Evolutionary conservation across 2,113 vertebrate species (phyloP).

Genomic region (Bufo bufo): DNA sequence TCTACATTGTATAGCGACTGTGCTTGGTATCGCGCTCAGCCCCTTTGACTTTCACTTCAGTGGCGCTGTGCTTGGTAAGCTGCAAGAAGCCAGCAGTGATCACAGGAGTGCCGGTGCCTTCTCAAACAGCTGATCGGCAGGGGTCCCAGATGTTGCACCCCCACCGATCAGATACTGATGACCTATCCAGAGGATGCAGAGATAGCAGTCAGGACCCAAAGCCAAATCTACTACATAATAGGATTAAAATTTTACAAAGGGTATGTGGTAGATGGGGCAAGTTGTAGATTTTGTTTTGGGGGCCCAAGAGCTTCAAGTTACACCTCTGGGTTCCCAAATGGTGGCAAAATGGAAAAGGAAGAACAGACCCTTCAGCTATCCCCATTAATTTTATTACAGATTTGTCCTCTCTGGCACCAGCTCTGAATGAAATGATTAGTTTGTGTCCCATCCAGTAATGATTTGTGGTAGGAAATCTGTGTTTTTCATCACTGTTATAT

Average conservation of each 20-base stretch:
- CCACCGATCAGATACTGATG: no score
- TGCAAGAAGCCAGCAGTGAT: no score
- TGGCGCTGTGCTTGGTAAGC: no score
- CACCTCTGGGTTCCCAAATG: neutral
- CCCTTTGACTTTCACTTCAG: no score
- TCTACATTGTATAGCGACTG: no score
- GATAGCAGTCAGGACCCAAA: no score
- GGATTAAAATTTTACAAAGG: neutral
- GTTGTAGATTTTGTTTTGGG: neutral
- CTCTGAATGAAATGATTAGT: neutral
- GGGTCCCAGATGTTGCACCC: no score
- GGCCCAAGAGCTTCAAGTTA: neutral
- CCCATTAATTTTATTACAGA: neutral
- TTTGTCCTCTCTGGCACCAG: neutral
- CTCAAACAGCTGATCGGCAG: no score
- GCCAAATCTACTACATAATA: no score
- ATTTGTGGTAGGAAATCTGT: conserved; percentile 2
- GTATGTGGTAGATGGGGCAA: neutral
- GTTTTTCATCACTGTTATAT: neutral
- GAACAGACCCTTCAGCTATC: neutral
- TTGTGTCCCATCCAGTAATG: conserved; percentile 9
- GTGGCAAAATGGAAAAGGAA: neutral
- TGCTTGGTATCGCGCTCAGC: no score
- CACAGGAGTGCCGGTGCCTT: no score
- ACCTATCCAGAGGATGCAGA: no score